phyloP scores from a whole-genome alignment of 1,140 invertebrate species.

The Lucilia cuprina region DNA sequence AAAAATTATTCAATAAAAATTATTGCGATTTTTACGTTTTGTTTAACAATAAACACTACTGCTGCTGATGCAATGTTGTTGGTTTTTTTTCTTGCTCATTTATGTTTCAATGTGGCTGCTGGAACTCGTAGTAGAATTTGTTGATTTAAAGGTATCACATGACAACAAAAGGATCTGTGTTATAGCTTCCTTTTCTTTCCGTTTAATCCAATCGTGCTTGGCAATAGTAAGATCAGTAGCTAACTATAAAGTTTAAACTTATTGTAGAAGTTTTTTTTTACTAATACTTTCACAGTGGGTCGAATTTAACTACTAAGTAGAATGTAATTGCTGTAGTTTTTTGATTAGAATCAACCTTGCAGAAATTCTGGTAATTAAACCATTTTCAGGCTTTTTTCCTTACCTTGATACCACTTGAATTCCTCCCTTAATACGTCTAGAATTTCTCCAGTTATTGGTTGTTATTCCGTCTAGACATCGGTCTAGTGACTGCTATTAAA shows the following conservation, averaged over 20 bases:
- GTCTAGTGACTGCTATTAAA: no score
- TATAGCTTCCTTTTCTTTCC: neutral
- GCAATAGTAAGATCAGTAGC: constrained; percentile 9
- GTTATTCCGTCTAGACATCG: no score
- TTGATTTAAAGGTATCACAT: constrained; percentile 23
- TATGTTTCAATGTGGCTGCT: neutral
- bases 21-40: constrained; percentile 48
- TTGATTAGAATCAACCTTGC: constrained; percentile 10
- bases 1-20: constrained; percentile 63
- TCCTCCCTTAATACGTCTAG: no score
- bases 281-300: no score
- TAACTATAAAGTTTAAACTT: neutral
- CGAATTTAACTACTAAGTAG: no score
- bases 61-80: neutral
- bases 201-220: neutral
- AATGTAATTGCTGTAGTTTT: constrained; percentile 36
- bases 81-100: neutral
- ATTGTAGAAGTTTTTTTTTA: neutral
- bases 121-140: neutral
- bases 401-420: no score
- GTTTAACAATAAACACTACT: neutral
- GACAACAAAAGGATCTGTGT: constrained; percentile 21
- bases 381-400: no score
- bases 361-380: no score
- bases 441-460: no score